These are phyloP conservation scores for Glomeris maerens DNA, from an alignment of 1,140 invertebrate genomes.

Conservation along the genomic window DNA sequence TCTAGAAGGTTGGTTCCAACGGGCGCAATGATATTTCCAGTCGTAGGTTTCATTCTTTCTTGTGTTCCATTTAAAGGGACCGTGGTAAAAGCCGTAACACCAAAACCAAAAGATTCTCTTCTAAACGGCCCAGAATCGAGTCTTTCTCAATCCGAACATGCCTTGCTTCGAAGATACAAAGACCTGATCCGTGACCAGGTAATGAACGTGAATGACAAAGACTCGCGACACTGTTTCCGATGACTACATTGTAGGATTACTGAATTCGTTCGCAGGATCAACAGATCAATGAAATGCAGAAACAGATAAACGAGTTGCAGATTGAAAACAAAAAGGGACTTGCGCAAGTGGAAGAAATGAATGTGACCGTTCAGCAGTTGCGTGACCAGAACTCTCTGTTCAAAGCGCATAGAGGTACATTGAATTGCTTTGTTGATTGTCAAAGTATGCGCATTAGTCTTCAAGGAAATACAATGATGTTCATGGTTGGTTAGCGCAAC, in stretches of 20 bases:
- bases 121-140: constrained; percentile 27
- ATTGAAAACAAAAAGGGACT: constrained; percentile 27
- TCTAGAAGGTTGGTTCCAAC: constrained; percentile 26
- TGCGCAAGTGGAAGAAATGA: constrained; percentile 52
- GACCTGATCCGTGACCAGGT: constrained; percentile 74
- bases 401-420: constrained; percentile 48
- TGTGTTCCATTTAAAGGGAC: constrained; percentile 29
- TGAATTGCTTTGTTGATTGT: constrained; percentile 11
- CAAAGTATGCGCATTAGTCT: no score
- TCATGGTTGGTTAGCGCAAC: constrained; percentile 9
- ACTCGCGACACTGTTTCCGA: not conserved
- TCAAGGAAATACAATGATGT: constrained; percentile 22
- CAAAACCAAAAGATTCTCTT: constrained; percentile 37
- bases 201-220: constrained; percentile 3
- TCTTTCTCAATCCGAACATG: constrained; percentile 37
- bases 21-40: no score
- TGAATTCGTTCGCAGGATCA: constrained; percentile 34
- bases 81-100: constrained; percentile 40
- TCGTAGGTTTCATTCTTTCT: not conserved
- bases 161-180: constrained; percentile 64
- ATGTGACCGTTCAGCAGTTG: constrained; percentile 53
- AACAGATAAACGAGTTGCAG: constrained; percentile 27
- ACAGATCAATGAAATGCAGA: constrained; percentile 47
- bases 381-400: constrained; percentile 76
- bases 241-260: constrained; percentile 3